Conservation (phyloP, 2,113 vertebrate species). For the Struthidea cinerea region DNA sequence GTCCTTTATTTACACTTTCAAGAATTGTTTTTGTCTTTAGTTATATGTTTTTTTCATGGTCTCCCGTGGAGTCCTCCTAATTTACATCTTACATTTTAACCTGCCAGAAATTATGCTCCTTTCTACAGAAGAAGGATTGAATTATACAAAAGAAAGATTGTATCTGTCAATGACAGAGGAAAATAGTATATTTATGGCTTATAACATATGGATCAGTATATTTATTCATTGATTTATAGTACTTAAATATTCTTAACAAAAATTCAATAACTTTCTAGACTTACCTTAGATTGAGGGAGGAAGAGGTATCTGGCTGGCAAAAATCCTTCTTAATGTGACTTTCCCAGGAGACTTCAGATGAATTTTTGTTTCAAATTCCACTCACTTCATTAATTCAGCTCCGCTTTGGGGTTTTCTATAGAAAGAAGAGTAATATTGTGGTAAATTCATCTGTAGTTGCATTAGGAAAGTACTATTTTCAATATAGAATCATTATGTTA, state of each 20-base stretch:
- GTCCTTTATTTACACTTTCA: not conserved
- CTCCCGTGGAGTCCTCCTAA: not conserved
- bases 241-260: not conserved
- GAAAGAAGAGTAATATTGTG: not conserved
- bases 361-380: not conserved
- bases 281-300: not conserved
- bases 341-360: not conserved
- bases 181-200: not conserved
- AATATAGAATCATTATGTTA: not conserved
- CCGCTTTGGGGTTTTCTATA: not conserved
- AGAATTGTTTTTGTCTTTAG: not conserved
- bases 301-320: not conserved
- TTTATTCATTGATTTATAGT: not conserved
- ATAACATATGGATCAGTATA: not conserved
- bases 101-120: not conserved
- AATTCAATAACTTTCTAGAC: not conserved
- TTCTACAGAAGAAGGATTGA: not conserved
- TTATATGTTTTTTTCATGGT: not conserved
- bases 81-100: constrained; percentile 40
- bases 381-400: not conserved
- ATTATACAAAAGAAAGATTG: constrained; percentile 22
- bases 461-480: not conserved
- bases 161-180: not conserved
- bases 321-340: not conserved
- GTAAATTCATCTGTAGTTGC: not conserved